These are phyloP conservation scores for Geococcyx californianus DNA, from an alignment of 2,113 vertebrate species.

Conservation along the genomic window DNA sequence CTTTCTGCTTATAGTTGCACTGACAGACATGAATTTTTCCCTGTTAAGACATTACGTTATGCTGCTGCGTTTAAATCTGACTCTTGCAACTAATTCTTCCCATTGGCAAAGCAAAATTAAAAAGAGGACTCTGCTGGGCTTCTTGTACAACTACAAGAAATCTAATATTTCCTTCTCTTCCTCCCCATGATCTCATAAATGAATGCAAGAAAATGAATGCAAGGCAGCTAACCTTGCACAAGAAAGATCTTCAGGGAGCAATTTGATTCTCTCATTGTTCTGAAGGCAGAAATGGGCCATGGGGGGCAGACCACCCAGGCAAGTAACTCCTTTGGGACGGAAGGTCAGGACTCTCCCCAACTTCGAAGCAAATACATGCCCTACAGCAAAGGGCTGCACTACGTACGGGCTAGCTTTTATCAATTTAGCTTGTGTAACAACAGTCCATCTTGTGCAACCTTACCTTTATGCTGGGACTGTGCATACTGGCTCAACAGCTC, in stretches of 20 bases:
- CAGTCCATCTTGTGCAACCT: not conserved
- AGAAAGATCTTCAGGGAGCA: not conserved
- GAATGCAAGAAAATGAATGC: not conserved
- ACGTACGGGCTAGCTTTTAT: fast-evolving
- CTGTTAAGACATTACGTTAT: not conserved
- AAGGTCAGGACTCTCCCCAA: not conserved
- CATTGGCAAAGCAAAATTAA: not conserved
- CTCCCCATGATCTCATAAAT: not conserved
- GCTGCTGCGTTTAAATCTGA: not conserved
- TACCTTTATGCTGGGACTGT: not conserved
- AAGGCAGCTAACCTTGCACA: not conserved
- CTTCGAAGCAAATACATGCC: not conserved
- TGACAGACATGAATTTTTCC: not conserved
- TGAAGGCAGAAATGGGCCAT: not conserved
- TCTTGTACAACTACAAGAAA: not conserved
- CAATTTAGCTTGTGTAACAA: not conserved
- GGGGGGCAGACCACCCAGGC: not conserved
- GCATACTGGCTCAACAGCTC: not conserved
- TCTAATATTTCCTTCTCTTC: not conserved
- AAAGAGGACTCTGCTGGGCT: not conserved
- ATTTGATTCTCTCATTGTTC: not conserved
- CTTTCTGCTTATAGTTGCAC: not conserved
- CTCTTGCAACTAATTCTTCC: not conserved
- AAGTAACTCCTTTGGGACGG: not conserved
- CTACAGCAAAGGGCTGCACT: not conserved